Conservation (phyloP, 2,113 vertebrate species). For the Cnemophilus loriae region DNA sequence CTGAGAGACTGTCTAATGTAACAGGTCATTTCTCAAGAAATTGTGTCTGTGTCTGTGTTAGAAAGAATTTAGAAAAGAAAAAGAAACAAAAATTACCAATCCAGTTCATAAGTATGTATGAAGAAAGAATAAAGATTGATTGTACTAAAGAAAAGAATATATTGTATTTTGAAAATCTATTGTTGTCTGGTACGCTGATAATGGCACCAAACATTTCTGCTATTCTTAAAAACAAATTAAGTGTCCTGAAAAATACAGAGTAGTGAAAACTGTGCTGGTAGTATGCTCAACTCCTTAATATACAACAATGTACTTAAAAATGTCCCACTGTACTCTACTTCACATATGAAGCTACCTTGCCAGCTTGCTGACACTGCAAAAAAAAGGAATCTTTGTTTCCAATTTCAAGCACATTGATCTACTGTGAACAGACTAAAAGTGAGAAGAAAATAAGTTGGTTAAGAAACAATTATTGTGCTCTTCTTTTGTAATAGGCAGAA, state of each 20-base stretch:
- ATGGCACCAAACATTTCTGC: background rate
- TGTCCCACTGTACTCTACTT: background rate
- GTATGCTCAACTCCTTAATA: background rate
- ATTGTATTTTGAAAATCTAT: slow-evolving; percentile 11
- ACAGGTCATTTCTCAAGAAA: background rate
- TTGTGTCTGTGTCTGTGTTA: background rate
- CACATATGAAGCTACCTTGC: background rate
- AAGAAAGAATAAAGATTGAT: slow-evolving; percentile 35
- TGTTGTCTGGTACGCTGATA: background rate
- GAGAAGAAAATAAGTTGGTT: background rate
- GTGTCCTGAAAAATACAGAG: background rate
- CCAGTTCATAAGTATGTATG: background rate
- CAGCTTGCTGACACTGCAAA: background rate
- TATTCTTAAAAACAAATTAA: background rate
- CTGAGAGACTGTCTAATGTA: background rate
- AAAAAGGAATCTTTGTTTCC: background rate
- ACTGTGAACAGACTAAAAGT: background rate
- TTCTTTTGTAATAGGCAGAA: slow-evolving; percentile 37
- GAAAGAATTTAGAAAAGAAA: background rate
- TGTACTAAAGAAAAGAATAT: background rate
- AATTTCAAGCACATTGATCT: background rate
- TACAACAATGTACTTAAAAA: background rate
- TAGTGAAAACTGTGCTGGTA: background rate
- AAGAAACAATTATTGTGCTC: background rate
- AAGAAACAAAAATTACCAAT: background rate